Base-by-base conservation (phyloP, 2,113 vertebrate genomes). In the Platycercus adscitus region DNA sequence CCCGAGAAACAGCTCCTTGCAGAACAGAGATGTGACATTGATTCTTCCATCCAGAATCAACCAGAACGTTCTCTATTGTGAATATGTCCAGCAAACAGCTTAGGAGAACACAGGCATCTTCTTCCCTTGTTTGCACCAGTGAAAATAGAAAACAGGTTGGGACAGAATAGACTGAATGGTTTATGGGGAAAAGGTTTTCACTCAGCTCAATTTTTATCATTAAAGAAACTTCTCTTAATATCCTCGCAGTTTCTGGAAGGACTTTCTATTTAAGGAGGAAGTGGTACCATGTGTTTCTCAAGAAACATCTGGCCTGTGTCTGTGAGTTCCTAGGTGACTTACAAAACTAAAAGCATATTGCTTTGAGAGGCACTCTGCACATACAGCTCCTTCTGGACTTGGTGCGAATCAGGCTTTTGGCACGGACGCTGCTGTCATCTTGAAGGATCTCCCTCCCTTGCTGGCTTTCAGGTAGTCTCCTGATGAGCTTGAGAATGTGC, bases 301-400 rank as follows among this genome's bases (percentile, higher is more conserved):
- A 64, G 80, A 49, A 88, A 77, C 33, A 50, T 29, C 39, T 89
- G 80, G 15, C 52, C 49, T 80, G 29, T 72, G 21, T 86, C 76
- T 90, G 37, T 29, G 60, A 90, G 35, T 33, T 84, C 24, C 29
- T 79, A 19, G 33, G n/a, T 61, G 44, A 77, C 5, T 46, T 88
- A 17, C 0, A 24, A 31, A 78, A 46, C 13, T 31, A 26, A 60
- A 76, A 41, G 1, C 12, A 25, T 0, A 0, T 44, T 85, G 29
- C 43, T n/a, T 50, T 47, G 25, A 64, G 73, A 87, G 58, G 21
- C 61, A 55, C 41, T 86, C 21, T 68, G 68, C 35, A 28, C 71
- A 33, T 83, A 47, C n/a, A 64, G 63, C 19, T 60, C 33, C 82
- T 66, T 28, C 43, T 91, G 80, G 44, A 52, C 33, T 19, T 1